Evolutionary conservation across 2,797 vertebrate genomes (phyloP), one percentile per base, ranked within the genome.

Genomic region (Ctenopoma kingsleyae): DNA sequence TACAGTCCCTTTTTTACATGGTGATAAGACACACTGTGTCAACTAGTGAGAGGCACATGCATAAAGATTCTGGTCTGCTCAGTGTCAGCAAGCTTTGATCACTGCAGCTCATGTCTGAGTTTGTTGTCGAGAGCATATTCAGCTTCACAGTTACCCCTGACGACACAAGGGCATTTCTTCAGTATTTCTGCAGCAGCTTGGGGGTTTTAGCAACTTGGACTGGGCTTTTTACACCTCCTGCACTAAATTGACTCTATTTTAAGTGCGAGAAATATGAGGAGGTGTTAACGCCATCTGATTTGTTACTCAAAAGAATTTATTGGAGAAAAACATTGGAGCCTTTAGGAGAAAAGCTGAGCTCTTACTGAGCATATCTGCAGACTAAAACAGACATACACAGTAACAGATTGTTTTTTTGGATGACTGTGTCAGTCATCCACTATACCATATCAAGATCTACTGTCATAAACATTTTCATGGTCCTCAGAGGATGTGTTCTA

Each of bases 61-160:
- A 30, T 6, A 17, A 15, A 17, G 40, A 41, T 6, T 6, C 0
- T 41, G 4, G 40, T 17, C 13, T 41, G 27, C 27, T 30, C 6
- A 30, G 1, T 17, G 44, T 68, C 30, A 51, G 63, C 8, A 19
- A 41, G 57, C 48, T 63, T 49, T 58, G 7, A 71, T 47, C 35
- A 30, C 57, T 48, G 22, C 41, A 46, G 54, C 35, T 36, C 35
- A 36, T 10, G 35, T 36, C 35, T 12, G 9, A 12, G 27, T 30
- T 30, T 30, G 27, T 30, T 30, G 5, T 36, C 12, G 10, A 61
- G 35, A 58, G 11, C 17, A 20, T 11, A 54, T 35, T 23, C 48
- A 35, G 48, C 22, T 8, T 11, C 13, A 16, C 16, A 20, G 46
- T 43, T 32, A 47, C 11, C 6, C 15, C 38, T 27, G 61, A n/a